Evolutionary conservation across 1,140 invertebrate species (phyloP), one percentile per base, ranked within the genome.

Genomic region (Gonioctena quinquepunctata): DNA sequence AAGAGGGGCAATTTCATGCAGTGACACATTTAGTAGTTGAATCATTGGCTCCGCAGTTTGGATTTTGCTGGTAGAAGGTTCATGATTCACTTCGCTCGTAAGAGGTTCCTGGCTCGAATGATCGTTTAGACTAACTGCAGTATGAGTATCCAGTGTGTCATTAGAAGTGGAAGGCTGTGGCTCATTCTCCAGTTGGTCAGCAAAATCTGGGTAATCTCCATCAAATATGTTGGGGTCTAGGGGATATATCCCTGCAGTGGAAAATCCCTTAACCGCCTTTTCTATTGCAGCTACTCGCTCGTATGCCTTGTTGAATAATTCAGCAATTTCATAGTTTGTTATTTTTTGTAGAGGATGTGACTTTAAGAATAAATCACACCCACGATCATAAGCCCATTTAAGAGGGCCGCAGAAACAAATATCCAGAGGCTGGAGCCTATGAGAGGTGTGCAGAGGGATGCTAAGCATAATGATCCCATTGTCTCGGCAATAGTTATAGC

Each of bases 351-450:
- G 8, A 28, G 64, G 28, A 8, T 69, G 49, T 5, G 11, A 54
- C 66, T 79, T 79, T 61, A 76, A 70, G 59, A 62, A 73, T 2
- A 54, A 60, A 61, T 79, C 71, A 48, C 76, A 77, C 72, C 79
- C n/a, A 48, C 33, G 22, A 27, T 68, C 56, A 25, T 70, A 76
- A 19, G 56, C 56, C 18, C 18, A 8, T 59, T 84, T 82, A 21
- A 82, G 33, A 18, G 76, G 69, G 16, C 65, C 70, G 69, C 68
- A 81, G 64, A 81, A 77, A 6, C 62, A 73, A 19, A 76, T 63
- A 68, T 81, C 25, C 66, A 76, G 68, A 85, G 81, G 74, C 82
- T 83, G 70, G 83, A 83, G 68, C 80, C 70, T 59, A 82, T 72
- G 56, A 75, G 72, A 68, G 62, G 67, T 62, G 65, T 60, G 33